These are phyloP conservation scores for Atlantisia rogersi DNA, from an alignment of 2,113 vertebrate genomes.

Conservation along the genomic window DNA sequence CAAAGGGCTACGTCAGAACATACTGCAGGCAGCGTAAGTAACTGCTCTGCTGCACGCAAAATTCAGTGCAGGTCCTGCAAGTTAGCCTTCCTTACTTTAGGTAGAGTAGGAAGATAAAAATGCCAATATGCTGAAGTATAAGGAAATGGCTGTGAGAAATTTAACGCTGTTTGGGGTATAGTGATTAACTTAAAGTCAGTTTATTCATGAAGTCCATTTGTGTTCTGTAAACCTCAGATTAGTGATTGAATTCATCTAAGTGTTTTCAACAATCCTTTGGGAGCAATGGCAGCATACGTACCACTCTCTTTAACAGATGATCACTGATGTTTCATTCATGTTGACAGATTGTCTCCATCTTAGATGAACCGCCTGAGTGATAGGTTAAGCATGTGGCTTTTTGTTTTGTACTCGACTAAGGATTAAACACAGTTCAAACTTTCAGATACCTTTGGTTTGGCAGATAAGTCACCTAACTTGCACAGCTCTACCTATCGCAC, in stretches of 20 bases:
- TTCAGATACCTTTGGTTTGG: not conserved
- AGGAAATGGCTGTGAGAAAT: not conserved
- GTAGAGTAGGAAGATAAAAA: not conserved
- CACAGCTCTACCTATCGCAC: not conserved
- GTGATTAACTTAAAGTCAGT: not conserved
- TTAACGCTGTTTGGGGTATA: not conserved
- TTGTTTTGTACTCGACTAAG: not conserved
- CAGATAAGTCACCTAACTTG: not conserved
- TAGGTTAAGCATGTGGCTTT: not conserved
- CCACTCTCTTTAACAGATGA: not conserved
- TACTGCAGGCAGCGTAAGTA: conserved; percentile 86
- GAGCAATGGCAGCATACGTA: not conserved
- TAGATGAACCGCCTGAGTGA: not conserved
- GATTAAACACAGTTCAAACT: not conserved
- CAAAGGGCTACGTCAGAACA: conserved; percentile 81
- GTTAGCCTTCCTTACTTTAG: too few relatives aligned
- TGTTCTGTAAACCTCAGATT: not conserved
- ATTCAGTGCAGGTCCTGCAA: too few relatives aligned
- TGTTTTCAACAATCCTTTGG: not conserved
- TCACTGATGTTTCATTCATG: not conserved
- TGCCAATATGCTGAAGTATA: not conserved
- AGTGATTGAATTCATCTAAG: rapidly evolving
- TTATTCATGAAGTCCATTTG: rapidly evolving
- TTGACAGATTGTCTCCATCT: not conserved
- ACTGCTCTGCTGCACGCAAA: not conserved